Percentiles rank a stretch among this genome's conserved stretches.
These are phyloP conservation scores for Heterocephalus glaber DNA, from an alignment of 2,113 vertebrate species.

Conservation along the genomic window DNA sequence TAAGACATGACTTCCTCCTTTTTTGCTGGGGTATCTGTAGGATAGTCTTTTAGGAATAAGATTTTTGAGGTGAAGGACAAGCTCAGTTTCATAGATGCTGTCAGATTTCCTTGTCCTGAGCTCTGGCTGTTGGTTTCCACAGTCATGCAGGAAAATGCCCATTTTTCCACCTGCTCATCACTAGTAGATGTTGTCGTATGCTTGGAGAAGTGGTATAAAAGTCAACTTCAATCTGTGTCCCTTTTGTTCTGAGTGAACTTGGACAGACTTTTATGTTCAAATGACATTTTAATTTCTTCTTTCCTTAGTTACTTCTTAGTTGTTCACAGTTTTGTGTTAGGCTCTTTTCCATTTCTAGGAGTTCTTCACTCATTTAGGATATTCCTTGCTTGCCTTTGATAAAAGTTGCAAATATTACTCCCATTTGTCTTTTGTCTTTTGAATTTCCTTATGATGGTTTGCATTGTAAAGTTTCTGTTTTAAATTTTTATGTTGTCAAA, in stretches of 20 bases:
- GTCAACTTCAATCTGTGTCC: neutral
- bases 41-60: neutral
- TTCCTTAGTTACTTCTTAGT: neutral
- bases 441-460: neutral
- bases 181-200: too few relatives aligned
- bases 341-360: neutral
- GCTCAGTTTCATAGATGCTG: too few relatives aligned
- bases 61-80: neutral
- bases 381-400: neutral
- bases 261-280: neutral
- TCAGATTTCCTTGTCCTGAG: accelerated
- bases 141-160: accelerated
- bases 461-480: neutral
- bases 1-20: neutral
- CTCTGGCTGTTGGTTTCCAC: neutral
- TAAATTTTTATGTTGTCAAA: neutral
- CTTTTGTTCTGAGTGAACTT: neutral
- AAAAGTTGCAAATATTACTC: neutral
- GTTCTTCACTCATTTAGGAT: neutral
- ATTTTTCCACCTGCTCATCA: too few relatives aligned
- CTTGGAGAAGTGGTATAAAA: neutral
- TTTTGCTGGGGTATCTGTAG: neutral
- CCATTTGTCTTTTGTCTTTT: neutral
- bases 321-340: neutral
- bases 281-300: neutral